phyloP scores from a whole-genome alignment of 2,888 invertebrate species.

The Caenorhabditis zanzibari region DNA sequence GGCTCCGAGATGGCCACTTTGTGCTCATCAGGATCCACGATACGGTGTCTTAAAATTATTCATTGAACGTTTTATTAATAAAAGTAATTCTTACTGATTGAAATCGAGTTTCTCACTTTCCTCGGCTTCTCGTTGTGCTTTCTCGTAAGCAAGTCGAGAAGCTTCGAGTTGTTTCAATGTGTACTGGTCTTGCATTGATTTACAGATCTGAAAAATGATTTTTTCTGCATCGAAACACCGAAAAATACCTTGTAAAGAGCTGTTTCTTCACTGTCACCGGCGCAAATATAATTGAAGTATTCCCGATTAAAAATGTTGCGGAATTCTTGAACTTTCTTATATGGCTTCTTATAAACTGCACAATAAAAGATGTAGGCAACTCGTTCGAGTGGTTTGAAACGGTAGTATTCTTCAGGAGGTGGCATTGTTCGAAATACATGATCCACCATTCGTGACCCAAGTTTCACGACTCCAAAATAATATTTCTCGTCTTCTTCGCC shows the following conservation, averaged over 20 bases:
- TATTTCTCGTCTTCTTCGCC: conserved; percentile 63
- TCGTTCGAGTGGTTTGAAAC: conserved; percentile 60
- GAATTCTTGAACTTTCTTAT: conserved; percentile 61
- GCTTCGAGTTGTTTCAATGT: conserved; percentile 51
- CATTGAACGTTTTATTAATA: not conserved
- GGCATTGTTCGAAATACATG: conserved; percentile 58
- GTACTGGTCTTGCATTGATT: conserved; percentile 69
- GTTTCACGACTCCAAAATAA: conserved; percentile 66
- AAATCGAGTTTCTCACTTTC: conserved; percentile 60
- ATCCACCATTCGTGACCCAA: conserved; percentile 49
- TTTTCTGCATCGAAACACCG: too few relatives aligned
- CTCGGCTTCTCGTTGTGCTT: conserved; percentile 53
- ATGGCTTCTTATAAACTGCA: conserved; percentile 68
- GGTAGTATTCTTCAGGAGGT: conserved; percentile 60
- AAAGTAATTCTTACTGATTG: conserved; percentile 36
- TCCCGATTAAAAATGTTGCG: conserved; percentile 69
- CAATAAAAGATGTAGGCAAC: conserved; percentile 70
- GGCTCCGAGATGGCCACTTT: conserved; percentile 36
- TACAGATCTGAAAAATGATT: conserved; percentile 54
- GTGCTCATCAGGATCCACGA: conserved; percentile 39
- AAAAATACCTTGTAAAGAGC: conserved; percentile 66
- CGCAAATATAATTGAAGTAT: conserved; percentile 67
- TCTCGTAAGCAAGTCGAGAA: conserved; percentile 55
- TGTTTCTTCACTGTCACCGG: conserved; percentile 58
- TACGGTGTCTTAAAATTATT: conserved; percentile 27